phyloP scores from a whole-genome alignment of 2,113 vertebrate genomes.

The Lophochroa leadbeateri region DNA sequence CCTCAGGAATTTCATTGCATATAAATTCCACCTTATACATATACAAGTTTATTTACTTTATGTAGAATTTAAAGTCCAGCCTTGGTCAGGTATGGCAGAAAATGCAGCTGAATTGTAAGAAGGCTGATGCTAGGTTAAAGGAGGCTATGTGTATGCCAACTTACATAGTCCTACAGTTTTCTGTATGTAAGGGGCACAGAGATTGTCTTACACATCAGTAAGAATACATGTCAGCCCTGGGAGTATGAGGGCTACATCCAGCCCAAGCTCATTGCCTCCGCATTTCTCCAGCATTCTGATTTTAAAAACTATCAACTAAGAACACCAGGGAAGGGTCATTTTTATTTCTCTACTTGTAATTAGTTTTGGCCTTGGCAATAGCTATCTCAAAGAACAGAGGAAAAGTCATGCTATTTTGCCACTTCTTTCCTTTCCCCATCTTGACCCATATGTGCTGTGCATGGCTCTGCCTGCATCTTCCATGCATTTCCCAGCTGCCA shows the following conservation, averaged over 20 bases:
- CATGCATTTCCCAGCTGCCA: background rate
- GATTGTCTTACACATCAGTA: background rate
- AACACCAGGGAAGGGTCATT: background rate
- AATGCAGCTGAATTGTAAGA: background rate
- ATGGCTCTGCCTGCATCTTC: background rate
- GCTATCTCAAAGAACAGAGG: background rate
- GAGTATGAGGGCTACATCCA: background rate
- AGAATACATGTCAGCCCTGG: background rate
- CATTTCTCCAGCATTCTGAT: background rate
- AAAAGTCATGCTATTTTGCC: background rate
- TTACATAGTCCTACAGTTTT: background rate
- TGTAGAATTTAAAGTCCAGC: background rate
- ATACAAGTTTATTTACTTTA: background rate
- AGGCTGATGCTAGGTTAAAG: background rate
- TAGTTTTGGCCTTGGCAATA: background rate
- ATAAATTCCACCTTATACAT: background rate
- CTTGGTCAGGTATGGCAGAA: background rate
- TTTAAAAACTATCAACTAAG: background rate
- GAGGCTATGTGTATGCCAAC: background rate
- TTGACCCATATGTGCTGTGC: fast-evolving
- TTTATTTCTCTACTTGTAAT: background rate
- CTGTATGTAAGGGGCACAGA: background rate
- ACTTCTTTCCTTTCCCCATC: background rate
- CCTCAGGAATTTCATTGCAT: background rate
- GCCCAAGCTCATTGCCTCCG: background rate